Evolutionary conservation across 37 sponge, comb jelly and placozoan genomes (phyloP).

Genomic region (Spongilla lacustris): DNA sequence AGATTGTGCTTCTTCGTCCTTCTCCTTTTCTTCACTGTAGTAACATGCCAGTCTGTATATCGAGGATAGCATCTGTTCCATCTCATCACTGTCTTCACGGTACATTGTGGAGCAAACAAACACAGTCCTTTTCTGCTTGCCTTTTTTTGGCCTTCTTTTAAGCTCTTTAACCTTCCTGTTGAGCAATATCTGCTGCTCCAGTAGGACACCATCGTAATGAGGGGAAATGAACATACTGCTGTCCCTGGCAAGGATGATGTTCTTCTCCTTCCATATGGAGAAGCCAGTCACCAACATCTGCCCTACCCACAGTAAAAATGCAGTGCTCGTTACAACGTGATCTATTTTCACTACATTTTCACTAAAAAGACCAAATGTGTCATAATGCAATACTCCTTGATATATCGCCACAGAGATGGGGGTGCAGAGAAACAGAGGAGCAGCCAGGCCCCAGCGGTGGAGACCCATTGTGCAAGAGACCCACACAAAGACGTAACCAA

Average conservation of each 20-base stretch:
- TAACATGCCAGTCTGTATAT: slow-evolving; percentile 59
- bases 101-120: slow-evolving; percentile 94
- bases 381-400: no score
- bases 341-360: no score
- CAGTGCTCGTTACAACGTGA: not conserved
- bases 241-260: slow-evolving; percentile 70
- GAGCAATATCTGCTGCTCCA: slow-evolving; percentile 72
- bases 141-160: not conserved
- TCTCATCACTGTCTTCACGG: slow-evolving; percentile 72
- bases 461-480: slow-evolving; percentile 50
- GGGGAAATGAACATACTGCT: slow-evolving; percentile 75
- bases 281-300: slow-evolving; percentile 55
- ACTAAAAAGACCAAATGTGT: no score
- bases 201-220: slow-evolving; percentile 73
- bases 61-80: slow-evolving; percentile 80
- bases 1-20: not conserved
- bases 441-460: slow-evolving; percentile 30
- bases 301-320: slow-evolving; percentile 54
- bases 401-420: slow-evolving; percentile 31
- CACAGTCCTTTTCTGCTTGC: slow-evolving; percentile 14
- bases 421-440: slow-evolving; percentile 63
- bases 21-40: slow-evolving; percentile 6
- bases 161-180: slow-evolving; percentile 44
- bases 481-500: slow-evolving; percentile 47
- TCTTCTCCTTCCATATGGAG: slow-evolving; percentile 48